A percentile compares a stretch with the other conserved stretches of the same genome.
Evolutionary conservation across 35 echinoderm and acorn worm genomes (phyloP).

Genomic region (Nesometra sesokonis): DNA sequence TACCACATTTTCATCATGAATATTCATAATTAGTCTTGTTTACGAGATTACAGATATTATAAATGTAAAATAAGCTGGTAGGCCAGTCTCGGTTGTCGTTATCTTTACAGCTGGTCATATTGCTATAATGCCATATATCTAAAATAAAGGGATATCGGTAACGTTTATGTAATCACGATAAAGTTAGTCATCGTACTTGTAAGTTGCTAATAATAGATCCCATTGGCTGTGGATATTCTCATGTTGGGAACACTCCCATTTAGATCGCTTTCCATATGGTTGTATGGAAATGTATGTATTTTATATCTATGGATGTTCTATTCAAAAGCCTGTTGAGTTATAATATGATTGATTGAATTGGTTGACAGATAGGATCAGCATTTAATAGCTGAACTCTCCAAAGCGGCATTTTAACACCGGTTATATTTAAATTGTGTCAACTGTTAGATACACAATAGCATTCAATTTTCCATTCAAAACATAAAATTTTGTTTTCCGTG

Average conservation of each 20-base stretch:
- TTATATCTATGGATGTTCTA: background rate
- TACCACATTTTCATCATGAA: background rate
- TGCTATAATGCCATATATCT: too few species aligned
- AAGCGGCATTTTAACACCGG: too few species aligned
- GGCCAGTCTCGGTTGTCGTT: background rate
- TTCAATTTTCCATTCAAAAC: background rate
- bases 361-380: too few species aligned
- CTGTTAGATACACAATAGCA: background rate
- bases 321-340: background rate
- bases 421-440: too few species aligned
- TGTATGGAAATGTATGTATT: background rate
- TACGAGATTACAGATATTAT: background rate
- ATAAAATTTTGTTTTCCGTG: background rate
- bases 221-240: background rate
- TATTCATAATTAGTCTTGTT: background rate
- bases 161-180: background rate
- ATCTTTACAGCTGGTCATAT: background rate
- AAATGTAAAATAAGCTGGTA: background rate
- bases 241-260: background rate
- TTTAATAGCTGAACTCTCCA: too few species aligned
- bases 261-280: background rate
- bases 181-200: background rate
- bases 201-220: background rate
- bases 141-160: background rate
- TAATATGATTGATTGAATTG: too few species aligned